These are phyloP conservation scores for Carterocephalus palaemon DNA, from an alignment of 2,888 invertebrate species.

Conservation along the genomic window DNA sequence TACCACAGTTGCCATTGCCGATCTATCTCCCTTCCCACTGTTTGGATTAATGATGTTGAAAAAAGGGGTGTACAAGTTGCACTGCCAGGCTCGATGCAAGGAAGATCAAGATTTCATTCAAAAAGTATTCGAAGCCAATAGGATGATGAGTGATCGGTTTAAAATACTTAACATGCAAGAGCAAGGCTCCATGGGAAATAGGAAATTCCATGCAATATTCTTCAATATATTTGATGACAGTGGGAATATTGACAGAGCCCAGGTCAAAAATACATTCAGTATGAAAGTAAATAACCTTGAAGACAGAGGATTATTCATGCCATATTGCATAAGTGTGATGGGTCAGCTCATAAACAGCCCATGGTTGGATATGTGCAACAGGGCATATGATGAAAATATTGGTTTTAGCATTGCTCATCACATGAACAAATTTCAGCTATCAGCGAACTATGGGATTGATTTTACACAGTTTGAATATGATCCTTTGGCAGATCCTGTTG, in stretches of 20 bases:
- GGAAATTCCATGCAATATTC: conserved; percentile 75
- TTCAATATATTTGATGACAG: conserved; percentile 74
- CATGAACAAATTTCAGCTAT: conserved; percentile 80
- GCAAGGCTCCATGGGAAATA: conserved; percentile 42
- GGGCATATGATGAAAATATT: conserved; percentile 77
- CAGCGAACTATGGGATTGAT: conserved; percentile 76
- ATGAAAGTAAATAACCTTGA: conserved; percentile 55
- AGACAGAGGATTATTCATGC: conserved; percentile 71
- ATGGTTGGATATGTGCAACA: conserved; percentile 79
- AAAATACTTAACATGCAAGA: conserved; percentile 1
- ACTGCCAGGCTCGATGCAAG: conserved; percentile 60
- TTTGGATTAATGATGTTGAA: conserved; percentile 80
- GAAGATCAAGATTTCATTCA: conserved; percentile 62
- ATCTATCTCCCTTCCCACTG: conserved; percentile 81
- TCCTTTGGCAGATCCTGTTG: conserved; percentile 52
- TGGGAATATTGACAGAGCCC: conserved; percentile 75
- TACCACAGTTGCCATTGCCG: conserved; percentile 65
- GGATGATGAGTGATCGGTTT: conserved; percentile 40
- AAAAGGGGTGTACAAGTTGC: conserved; percentile 64
- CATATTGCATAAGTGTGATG: conserved; percentile 70
- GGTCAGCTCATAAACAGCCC: conserved; percentile 80
- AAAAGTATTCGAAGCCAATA: conserved; percentile 61
- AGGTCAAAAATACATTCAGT: conserved; percentile 45
- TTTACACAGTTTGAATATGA: conserved; percentile 59
- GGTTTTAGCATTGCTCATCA: conserved; percentile 74